Evolutionary conservation across 2,113 vertebrate genomes (phyloP).

Genomic region (Oxyura jamaicensis): DNA sequence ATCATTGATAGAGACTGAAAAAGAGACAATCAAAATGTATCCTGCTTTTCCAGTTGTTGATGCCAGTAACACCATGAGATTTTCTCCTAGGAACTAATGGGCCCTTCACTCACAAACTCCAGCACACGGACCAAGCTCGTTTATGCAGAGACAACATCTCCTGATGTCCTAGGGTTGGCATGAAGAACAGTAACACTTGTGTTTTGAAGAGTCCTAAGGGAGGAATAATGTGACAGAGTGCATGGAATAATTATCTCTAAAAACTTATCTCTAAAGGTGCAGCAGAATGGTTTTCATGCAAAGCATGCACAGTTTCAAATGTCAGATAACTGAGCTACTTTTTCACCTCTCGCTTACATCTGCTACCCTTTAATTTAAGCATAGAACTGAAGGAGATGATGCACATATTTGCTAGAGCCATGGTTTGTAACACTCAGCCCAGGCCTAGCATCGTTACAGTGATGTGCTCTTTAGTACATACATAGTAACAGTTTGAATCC

Average conservation of each 20-base stretch:
- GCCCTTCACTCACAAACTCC: background rate
- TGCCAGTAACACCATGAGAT: background rate
- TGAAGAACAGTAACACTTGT: background rate
- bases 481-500: background rate
- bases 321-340: background rate
- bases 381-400: background rate
- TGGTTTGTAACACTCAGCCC: background rate
- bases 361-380: background rate
- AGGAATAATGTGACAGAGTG: background rate
- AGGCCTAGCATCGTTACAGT: background rate
- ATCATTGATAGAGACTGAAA: background rate
- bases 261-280: background rate
- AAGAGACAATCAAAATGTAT: background rate
- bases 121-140: background rate
- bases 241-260: background rate
- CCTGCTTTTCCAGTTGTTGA: background rate
- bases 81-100: background rate
- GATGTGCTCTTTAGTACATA: background rate
- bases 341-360: background rate
- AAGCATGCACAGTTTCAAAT: background rate
- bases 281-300: background rate
- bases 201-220: background rate
- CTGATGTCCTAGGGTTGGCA: background rate
- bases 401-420: background rate
- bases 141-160: background rate